A percentile compares a stretch with the other conserved stretches of the same genome.
These are phyloP conservation scores for Forbesichthys papilliferus DNA, from an alignment of 2,113 vertebrate species.

Conservation along the genomic window DNA sequence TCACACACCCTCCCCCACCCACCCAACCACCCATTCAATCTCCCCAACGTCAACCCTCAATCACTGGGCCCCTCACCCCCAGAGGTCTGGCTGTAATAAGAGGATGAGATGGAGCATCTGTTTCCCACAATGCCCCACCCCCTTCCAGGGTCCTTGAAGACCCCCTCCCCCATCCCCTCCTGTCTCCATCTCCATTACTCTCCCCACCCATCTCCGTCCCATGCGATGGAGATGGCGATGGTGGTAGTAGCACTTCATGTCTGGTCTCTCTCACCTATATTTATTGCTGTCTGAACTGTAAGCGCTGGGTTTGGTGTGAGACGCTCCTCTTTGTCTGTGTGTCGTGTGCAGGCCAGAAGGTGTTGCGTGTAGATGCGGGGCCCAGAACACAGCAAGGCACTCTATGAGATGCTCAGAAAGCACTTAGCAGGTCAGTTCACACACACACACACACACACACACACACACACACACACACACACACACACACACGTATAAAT, in stretches of 20 bases:
- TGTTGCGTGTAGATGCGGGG: slow-evolving; percentile 6
- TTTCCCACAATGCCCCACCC: slow-evolving; percentile 31
- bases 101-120: slow-evolving; percentile 64
- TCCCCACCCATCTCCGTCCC: slow-evolving; percentile 22
- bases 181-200: slow-evolving; percentile 26
- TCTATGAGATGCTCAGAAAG: slow-evolving; percentile 45
- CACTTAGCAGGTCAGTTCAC: slow-evolving; percentile 51
- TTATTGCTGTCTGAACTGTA: too few relatives aligned
- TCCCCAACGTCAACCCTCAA: slow-evolving; percentile 13
- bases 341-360: slow-evolving; percentile 46
- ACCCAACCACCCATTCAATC: slow-evolving; percentile 1
- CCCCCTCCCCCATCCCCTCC: slow-evolving; percentile 24
- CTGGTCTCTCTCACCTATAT: too few relatives aligned
- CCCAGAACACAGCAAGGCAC: slow-evolving; percentile 11
- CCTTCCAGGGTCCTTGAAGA: neutral
- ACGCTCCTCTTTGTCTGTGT: slow-evolving; percentile 14
- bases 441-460: neutral
- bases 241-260: too few relatives aligned
- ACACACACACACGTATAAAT: neutral
- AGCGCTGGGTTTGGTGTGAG: neutral
- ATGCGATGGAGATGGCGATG: too few relatives aligned
- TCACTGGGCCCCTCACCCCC: neutral
- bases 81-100: slow-evolving; percentile 57
- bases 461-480: too few relatives aligned
- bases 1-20: slow-evolving; percentile 17